Percentiles rank a stretch among this genome's conserved stretches.
Conservation (phyloP, 2,113 vertebrate genomes). For the Boulengerochromis microlepis region DNA sequence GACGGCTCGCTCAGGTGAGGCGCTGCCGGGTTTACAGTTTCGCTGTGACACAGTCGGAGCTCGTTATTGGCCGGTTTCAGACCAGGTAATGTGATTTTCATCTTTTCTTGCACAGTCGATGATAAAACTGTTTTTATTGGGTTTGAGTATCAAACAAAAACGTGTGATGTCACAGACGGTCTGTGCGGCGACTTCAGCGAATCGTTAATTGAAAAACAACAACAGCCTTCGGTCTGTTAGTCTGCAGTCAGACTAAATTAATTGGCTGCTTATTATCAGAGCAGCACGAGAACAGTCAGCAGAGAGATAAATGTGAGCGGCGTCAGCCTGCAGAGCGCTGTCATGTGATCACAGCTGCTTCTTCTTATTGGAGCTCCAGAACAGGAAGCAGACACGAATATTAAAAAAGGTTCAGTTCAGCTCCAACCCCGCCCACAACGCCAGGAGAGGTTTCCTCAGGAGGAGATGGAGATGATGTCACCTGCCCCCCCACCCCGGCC, state of each 20-base stretch:
- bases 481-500: background rate
- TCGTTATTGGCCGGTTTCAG: background rate
- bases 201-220: background rate
- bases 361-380: background rate
- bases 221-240: background rate
- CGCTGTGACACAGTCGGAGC: background rate
- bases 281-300: background rate
- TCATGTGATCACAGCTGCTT: background rate
- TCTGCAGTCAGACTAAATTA: background rate
- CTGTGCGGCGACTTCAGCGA: background rate
- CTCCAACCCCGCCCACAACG: background rate
- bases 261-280: background rate
- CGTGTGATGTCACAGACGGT: background rate
- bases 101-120: background rate
- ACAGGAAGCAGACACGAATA: background rate
- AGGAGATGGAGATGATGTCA: background rate
- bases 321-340: background rate
- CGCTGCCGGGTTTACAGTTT: background rate
- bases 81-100: background rate
- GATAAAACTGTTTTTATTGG: background rate
- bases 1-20: slow-evolving; percentile 88
- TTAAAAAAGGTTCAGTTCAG: background rate
- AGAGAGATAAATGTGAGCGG: background rate
- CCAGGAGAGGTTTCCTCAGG: background rate
- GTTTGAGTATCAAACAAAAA: background rate